These are phyloP conservation scores for Stomorhina lunata DNA, from an alignment of 2,888 invertebrate species.

Conservation along the genomic window DNA sequence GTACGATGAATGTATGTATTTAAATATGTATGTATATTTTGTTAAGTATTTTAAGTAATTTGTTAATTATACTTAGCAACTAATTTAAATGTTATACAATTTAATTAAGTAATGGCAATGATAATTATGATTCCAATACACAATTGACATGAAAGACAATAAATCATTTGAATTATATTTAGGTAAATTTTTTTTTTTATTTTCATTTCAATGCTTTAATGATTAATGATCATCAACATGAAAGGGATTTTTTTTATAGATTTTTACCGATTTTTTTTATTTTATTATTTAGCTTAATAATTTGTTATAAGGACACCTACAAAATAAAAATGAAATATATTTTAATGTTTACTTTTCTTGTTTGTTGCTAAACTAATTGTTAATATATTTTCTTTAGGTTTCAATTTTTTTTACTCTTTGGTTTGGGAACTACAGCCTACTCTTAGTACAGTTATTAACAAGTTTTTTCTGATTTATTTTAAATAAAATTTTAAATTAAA, in stretches of 20 bases:
- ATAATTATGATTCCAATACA: slow-evolving; percentile 61
- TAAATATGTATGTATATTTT: slow-evolving; percentile 39
- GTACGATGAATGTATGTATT: slow-evolving; percentile 60
- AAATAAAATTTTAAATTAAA: slow-evolving; percentile 22
- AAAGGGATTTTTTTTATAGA: slow-evolving; percentile 11
- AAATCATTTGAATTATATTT: slow-evolving; percentile 13
- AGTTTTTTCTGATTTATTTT: slow-evolving; percentile 9
- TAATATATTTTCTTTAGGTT: slow-evolving; percentile 42
- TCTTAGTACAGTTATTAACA: slow-evolving; percentile 57
- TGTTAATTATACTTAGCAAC: slow-evolving; percentile 41
- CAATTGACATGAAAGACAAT: slow-evolving; percentile 61
- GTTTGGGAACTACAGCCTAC: slow-evolving; percentile 66
- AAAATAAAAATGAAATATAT: slow-evolving; percentile 36
- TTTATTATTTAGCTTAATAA: slow-evolving; percentile 1
- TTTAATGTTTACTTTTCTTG: slow-evolving; percentile 3
- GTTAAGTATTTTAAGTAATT: slow-evolving; percentile 10
- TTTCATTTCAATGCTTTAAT: neutral
- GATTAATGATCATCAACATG: slow-evolving; percentile 22
- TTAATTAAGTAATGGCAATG: slow-evolving; percentile 48
- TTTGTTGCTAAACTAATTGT: slow-evolving; percentile 54
- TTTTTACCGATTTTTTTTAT: neutral
- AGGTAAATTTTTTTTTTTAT: neutral
- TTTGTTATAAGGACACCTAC: slow-evolving; percentile 63
- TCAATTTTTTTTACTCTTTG: slow-evolving; percentile 52
- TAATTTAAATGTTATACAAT: slow-evolving; percentile 37